Conservation (phyloP, 2,888 invertebrate species). For the Pachliopta kotzebuea region DNA sequence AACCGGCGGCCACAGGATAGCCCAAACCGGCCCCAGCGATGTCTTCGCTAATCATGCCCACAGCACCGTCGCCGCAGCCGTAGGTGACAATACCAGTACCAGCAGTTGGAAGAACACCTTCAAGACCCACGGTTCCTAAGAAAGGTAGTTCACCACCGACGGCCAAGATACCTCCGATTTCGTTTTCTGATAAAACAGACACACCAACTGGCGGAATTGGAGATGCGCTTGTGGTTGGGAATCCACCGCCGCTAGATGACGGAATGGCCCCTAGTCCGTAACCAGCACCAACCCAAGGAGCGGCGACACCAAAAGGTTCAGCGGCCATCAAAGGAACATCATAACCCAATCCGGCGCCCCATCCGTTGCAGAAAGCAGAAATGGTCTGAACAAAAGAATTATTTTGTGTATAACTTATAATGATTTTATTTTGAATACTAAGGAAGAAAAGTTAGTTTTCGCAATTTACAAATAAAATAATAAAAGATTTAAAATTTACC, state of each 20-base stretch:
- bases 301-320: constrained; percentile 1
- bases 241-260: constrained; percentile 47
- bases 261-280: constrained; percentile 25
- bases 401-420: no score
- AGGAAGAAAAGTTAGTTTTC: no score
- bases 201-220: constrained; percentile 49
- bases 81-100: constrained; percentile 49
- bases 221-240: constrained; percentile 47
- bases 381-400: no score
- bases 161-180: constrained; percentile 46
- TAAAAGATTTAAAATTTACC: background rate
- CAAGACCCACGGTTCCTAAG: constrained; percentile 48
- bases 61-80: constrained; percentile 48
- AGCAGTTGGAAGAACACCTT: constrained; percentile 47
- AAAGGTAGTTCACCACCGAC: constrained; percentile 53
- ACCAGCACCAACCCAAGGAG: background rate
- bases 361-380: background rate
- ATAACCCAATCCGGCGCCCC: constrained; percentile 30
- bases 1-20: constrained; percentile 13
- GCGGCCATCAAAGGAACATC: constrained; percentile 12
- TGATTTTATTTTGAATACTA: no score
- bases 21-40: constrained; percentile 30
- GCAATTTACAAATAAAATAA: no score
- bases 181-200: constrained; percentile 49
- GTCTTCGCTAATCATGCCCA: constrained; percentile 43